Evolutionary conservation across 2,797 vertebrate species (phyloP), one percentile per base, ranked within the genome.

Genomic region (Atherinosoma microstoma): DNA sequence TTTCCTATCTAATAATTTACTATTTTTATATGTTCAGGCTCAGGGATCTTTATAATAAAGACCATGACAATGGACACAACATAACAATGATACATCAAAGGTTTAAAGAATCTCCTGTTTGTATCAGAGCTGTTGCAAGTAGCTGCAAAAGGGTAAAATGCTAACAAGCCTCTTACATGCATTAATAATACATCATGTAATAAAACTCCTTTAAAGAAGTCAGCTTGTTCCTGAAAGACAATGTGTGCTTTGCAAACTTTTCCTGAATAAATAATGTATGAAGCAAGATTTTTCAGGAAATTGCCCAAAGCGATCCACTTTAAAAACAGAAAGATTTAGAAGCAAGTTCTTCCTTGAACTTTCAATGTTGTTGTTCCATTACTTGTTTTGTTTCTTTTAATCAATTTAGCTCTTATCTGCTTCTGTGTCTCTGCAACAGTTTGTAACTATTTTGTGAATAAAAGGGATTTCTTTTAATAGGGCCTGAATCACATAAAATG

Each of bases 211-310:
- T 72, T 35, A n/a, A 53, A 65, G n/a, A 69, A 66, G 6, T 59
- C 13, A 34, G 18, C n/a, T 49, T 62, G 15, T 69, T 57, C 36
- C 29, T 49, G 0, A 51, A 69, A 79, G 24, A 66, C 47, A 64
- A 42, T 70, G 58, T 78, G 66, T 75, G 67, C 54, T 78, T 20
- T 13, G 64, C 16, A 42, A 63, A 69, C 40, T 35, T 66, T 69
- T 24, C 53, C 22, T 24, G 12, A 61, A 80, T 80, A 38, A 76
- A 81, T 81, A 76, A 79, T 83, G 51, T 27, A 73, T 67, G 40
- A 76, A 36, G 11, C 0, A 6, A 0, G 22, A 64, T 58, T 70
- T 70, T 72, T 56, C 22, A 69, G 70, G 64, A 83, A 84, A 65
- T 59, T 8, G 68, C 78, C 71, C 3, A 6, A 59, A 86, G 85